Evolutionary conservation across 1,140 invertebrate genomes (phyloP).

Genomic region (Belonocnema kinseyi): DNA sequence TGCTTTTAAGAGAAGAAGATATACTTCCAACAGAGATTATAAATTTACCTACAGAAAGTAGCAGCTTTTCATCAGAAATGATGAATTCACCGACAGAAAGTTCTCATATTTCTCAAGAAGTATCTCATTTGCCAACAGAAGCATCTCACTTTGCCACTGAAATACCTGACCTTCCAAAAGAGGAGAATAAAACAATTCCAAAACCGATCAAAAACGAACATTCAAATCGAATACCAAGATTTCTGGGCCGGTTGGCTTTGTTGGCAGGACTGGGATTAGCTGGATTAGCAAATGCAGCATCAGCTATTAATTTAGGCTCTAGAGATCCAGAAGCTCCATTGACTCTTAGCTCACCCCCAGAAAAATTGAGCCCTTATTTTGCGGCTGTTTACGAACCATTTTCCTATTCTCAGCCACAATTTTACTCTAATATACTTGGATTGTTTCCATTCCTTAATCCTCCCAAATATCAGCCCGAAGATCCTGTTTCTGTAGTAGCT

Average conservation of each 20-base stretch:
- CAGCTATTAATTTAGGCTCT: background rate
- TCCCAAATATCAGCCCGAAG: background rate
- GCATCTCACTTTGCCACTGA: background rate
- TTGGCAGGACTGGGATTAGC: constrained; percentile 55
- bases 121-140: no score
- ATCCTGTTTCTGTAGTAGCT: background rate
- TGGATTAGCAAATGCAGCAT: background rate
- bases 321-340: background rate
- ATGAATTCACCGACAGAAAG: background rate
- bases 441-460: constrained; percentile 1
- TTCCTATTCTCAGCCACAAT: constrained; percentile 14
- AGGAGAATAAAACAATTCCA: constrained; percentile 21
- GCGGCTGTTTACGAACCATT: constrained; percentile 57
- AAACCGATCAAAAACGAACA: background rate
- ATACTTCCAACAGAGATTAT: background rate
- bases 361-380: constrained; percentile 50
- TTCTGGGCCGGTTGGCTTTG: constrained; percentile 57
- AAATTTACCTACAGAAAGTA: background rate
- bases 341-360: constrained; percentile 7
- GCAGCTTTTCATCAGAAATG: background rate
- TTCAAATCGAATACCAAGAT: constrained; percentile 37
- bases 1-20: constrained; percentile 3
- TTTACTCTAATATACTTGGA: background rate
- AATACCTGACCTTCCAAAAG: background rate
- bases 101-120: background rate